phyloP scores from a whole-genome alignment of 2,113 vertebrate genomes.

The Hydrochoerus hydrochaeris region DNA sequence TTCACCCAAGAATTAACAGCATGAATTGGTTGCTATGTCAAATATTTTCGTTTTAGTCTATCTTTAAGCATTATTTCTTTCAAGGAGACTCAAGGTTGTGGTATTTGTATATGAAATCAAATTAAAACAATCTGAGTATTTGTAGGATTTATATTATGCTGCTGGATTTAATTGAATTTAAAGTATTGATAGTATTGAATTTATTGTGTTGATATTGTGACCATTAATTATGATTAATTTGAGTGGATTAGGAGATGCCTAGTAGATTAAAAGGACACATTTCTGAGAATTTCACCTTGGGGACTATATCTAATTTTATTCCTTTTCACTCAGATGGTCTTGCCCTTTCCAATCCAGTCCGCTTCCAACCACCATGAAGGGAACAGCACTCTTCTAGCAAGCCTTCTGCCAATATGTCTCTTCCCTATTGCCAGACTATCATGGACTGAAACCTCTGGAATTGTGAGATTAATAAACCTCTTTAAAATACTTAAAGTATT shows the following conservation, averaged over 20 bases:
- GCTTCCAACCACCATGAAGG: not conserved
- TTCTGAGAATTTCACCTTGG: not conserved
- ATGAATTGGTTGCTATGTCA: not conserved
- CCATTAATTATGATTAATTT: not conserved
- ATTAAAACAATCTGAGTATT: not conserved
- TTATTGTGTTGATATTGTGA: not conserved
- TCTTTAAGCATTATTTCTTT: not conserved
- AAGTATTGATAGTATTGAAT: not conserved
- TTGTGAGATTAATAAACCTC: not conserved
- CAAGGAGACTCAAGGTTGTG: not conserved
- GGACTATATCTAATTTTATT: not conserved
- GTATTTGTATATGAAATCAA: not conserved
- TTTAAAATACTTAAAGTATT: not conserved
- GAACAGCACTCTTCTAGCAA: not conserved
- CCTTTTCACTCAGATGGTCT: not conserved
- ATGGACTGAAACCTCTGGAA: not conserved
- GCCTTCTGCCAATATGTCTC: not conserved
- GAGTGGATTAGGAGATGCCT: not conserved
- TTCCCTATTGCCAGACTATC: not conserved
- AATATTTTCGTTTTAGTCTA: not conserved
- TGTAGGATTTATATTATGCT: not conserved
- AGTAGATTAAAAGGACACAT: not conserved
- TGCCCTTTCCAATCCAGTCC: not conserved
- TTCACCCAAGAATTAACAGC: not conserved
- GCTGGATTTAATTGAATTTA: not conserved